Evolutionary conservation across 2,113 vertebrate genomes (phyloP).

Genomic region (Crotalus viridis): DNA sequence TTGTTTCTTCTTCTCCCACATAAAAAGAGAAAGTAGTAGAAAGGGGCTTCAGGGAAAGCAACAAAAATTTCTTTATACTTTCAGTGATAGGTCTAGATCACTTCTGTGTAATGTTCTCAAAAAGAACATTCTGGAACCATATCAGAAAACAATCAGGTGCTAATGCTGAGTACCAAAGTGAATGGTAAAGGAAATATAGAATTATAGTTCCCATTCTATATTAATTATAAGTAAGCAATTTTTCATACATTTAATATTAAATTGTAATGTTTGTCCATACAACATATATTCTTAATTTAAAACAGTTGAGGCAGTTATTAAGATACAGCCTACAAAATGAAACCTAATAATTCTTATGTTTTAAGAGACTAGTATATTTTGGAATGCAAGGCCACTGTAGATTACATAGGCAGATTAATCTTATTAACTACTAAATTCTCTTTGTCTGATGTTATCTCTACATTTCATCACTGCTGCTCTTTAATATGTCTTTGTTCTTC

Average conservation of each 20-base stretch:
- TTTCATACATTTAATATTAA: constrained; percentile 19
- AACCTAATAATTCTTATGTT: constrained; percentile 33
- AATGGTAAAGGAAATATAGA: background rate
- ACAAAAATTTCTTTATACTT: background rate
- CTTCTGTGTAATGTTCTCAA: background rate
- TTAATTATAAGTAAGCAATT: constrained; percentile 19
- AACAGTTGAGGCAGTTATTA: constrained; percentile 31
- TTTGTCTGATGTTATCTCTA: constrained; percentile 66
- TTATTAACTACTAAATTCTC: constrained; percentile 63
- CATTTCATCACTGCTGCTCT: constrained; percentile 65
- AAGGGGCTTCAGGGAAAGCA: background rate
- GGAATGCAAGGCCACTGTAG: constrained; percentile 44
- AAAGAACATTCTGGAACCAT: background rate
- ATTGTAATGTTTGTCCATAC: constrained; percentile 22
- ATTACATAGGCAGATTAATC: constrained; percentile 68
- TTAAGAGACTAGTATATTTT: constrained; percentile 33
- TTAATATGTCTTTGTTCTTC: constrained; percentile 70
- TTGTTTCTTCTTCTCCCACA: background rate
- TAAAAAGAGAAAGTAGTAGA: background rate
- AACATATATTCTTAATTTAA: constrained; percentile 20
- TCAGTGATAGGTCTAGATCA: background rate
- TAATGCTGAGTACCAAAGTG: background rate
- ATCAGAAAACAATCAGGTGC: background rate
- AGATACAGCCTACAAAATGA: constrained; percentile 26
- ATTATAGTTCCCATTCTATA: background rate